phyloP scores from a whole-genome alignment of 2,797 vertebrate genomes.

The Peromyscus aztecus region DNA sequence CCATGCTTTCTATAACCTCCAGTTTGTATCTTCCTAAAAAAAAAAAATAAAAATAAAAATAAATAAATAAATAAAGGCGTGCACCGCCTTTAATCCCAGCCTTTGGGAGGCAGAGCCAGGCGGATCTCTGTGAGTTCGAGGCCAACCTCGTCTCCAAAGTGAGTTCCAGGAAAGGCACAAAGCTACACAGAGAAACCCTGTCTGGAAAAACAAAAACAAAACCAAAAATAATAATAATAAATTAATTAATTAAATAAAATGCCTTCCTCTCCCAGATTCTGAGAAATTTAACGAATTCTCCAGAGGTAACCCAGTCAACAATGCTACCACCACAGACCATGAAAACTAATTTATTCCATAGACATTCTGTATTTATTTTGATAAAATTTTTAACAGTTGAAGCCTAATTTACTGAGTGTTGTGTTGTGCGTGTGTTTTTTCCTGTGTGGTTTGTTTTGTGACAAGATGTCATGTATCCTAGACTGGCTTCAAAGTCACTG shows the following conservation, averaged over 20 bases:
- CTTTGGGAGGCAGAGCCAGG: no score
- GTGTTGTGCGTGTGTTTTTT: not conserved
- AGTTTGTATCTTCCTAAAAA: constrained; percentile 12
- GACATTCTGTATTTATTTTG: constrained; percentile 21
- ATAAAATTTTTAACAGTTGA: constrained; percentile 30
- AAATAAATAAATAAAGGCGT: no score
- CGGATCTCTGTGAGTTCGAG: no score
- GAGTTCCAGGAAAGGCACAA: no score
- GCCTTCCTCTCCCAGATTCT: not conserved
- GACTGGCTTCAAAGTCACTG: not conserved
- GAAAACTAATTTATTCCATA: constrained; percentile 22
- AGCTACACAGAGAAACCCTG: no score
- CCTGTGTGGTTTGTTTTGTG: not conserved
- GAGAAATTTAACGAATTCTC: not conserved
- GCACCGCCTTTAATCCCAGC: no score
- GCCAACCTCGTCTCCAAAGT: no score
- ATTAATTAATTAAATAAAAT: no score
- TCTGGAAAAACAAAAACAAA: not conserved
- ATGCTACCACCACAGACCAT: not conserved
- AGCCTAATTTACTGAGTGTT: constrained; percentile 30
- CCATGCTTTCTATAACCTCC: not conserved
- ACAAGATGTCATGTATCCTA: not conserved
- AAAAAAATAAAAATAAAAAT: no score
- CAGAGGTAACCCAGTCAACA: not conserved
- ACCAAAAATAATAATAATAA: not conserved